phyloP scores from a whole-genome alignment of 2,113 vertebrate species.

The Callaeas wilsoni region DNA sequence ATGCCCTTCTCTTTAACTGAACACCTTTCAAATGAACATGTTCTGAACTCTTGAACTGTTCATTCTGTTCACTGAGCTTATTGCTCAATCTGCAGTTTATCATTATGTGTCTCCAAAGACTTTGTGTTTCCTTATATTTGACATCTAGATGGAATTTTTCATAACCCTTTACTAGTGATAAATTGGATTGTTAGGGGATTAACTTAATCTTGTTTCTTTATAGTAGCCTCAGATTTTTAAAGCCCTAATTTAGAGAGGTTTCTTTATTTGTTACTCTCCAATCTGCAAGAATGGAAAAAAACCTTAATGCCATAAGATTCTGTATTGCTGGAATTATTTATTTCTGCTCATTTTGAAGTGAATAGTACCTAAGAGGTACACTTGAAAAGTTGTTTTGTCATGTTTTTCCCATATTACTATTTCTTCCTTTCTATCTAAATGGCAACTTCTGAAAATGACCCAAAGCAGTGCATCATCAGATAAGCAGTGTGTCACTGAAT shows the following conservation, averaged over 20 bases:
- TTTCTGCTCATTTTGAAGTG: constrained; percentile 64
- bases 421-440: constrained; percentile 49
- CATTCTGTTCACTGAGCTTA: constrained; percentile 64
- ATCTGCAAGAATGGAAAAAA: constrained; percentile 34
- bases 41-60: constrained; percentile 78
- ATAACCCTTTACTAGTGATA: constrained; percentile 73
- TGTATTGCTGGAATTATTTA: constrained; percentile 57
- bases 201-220: constrained; percentile 71
- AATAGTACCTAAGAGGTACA: constrained; percentile 66
- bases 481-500: neutral
- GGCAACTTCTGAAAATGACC: constrained; percentile 11
- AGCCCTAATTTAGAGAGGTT: constrained; percentile 64
- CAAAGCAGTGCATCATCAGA: constrained; percentile 5
- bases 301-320: neutral
- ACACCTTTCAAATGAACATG: constrained; percentile 70
- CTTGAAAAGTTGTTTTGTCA: constrained; percentile 62
- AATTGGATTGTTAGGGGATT: constrained; percentile 76
- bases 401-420: constrained; percentile 47
- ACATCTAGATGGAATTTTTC: constrained; percentile 73
- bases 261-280: constrained; percentile 45
- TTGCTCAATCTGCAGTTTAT: constrained; percentile 72
- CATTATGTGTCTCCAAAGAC: constrained; percentile 72
- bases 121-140: constrained; percentile 65
- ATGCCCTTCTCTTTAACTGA: constrained; percentile 72
- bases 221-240: constrained; percentile 58